Evolutionary conservation across 2,888 invertebrate genomes (phyloP), one percentile per base, ranked within the genome.

Genomic region (Antitype chi): DNA sequence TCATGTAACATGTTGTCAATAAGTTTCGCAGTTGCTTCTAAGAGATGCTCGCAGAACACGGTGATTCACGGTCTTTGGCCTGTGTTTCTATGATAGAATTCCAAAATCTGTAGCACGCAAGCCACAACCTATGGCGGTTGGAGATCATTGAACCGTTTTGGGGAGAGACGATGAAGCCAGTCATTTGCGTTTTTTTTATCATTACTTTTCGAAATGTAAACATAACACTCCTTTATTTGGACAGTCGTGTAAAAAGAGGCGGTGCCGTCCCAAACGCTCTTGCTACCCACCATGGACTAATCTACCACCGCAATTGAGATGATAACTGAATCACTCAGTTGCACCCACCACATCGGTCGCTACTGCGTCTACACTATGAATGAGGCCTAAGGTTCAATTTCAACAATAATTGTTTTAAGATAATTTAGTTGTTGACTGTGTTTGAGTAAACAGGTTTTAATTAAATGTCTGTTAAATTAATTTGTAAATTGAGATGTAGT

Each of bases 391-490:
- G 20, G 57, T 80, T 73, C 62, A 76, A 80, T 78, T 77, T 74
- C 25, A 74, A 71, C 70, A 60, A 73, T 80, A 80, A 84, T 80
- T 82, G 74, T 70, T 73, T 68, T 74, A 53, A 57, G 62, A 69
- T 72, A 73, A 70, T 71, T 67, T 76, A 43, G 66, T 67, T 80
- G 67, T 72, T 85, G n/a, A 67, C 64, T 78, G 74, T 81, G 69
- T 76, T 80, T 74, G 25, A 70, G 52, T 70, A 83, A 78, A 80
- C 80, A 68, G 72, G 8, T 76, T 84, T 78, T 84, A 86, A 76
- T 83, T 84, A 81, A 82, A 80, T 49, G 75, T 76, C 84, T 82
- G 69, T 70, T 71, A 52, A 66, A 84, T 84, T 71, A 84, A 74
- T 82, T 79, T 69, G 20, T n/a, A 71, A 80, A 47, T 60, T 71